Evolutionary conservation across 2,888 invertebrate genomes (phyloP).

Genomic region (Agrochola circellaris): DNA sequence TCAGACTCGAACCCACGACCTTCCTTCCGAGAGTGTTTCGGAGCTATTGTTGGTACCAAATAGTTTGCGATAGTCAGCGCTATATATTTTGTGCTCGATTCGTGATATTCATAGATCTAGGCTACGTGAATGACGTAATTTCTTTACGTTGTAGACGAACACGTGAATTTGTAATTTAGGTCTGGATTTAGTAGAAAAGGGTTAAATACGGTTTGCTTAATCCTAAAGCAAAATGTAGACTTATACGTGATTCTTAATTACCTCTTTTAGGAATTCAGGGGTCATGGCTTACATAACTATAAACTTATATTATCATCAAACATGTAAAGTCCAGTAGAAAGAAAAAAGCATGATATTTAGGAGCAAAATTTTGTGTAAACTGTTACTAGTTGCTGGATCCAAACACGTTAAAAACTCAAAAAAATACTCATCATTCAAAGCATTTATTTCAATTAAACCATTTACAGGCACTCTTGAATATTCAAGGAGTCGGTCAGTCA

Average conservation of each 20-base stretch:
- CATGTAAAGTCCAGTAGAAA: neutral
- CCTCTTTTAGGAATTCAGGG: neutral
- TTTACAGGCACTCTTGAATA: neutral
- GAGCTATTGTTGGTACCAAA: constrained; percentile 42
- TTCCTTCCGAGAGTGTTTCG: constrained; percentile 38
- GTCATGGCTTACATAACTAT: neutral
- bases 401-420: neutral
- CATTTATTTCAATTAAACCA: neutral
- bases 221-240: neutral
- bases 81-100: constrained; percentile 27
- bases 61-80: constrained; percentile 25
- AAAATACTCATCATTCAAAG: too few relatives aligned
- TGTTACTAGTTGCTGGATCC: neutral
- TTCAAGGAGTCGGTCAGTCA: too few relatives aligned
- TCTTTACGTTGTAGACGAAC: neutral
- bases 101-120: constrained; percentile 20
- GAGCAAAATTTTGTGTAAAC: neutral
- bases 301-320: neutral
- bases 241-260: neutral
- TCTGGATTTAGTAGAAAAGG: neutral
- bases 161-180: neutral
- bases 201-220: neutral
- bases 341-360: neutral
- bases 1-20: constrained; percentile 59
- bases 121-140: constrained; percentile 4